These are phyloP conservation scores for Synodontis membranacea DNA, from an alignment of 2,113 vertebrate species.

Conservation along the genomic window DNA sequence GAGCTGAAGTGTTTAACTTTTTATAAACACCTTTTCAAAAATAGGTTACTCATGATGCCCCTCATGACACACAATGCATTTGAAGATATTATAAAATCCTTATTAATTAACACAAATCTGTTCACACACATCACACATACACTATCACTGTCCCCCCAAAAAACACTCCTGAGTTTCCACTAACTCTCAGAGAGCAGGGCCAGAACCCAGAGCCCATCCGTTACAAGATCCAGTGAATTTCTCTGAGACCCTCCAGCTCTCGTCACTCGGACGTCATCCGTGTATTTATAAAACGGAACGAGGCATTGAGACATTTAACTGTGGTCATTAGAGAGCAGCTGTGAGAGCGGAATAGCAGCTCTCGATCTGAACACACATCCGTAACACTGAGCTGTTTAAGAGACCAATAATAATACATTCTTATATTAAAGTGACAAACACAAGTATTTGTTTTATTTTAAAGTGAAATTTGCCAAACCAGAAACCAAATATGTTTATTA, in stretches of 20 bases:
- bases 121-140: neutral
- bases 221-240: constrained; percentile 22
- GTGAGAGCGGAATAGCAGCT: constrained; percentile 54
- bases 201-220: neutral
- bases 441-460: neutral
- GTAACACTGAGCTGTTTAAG: neutral
- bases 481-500: neutral
- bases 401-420: neutral
- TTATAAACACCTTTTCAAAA: too few relatives aligned
- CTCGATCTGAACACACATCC: constrained; percentile 8
- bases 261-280: constrained; percentile 65
- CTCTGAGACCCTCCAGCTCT: constrained; percentile 57
- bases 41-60: too few relatives aligned
- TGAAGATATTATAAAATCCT: too few relatives aligned
- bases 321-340: constrained; percentile 68
- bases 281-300: constrained; percentile 68
- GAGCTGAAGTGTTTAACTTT: neutral
- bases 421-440: neutral
- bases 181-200: neutral
- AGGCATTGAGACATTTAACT: constrained; percentile 66
- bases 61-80: too few relatives aligned
- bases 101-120: neutral
- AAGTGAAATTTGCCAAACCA: neutral
- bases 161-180: neutral
- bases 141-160: neutral